A percentile compares a stretch with the other conserved stretches of the same genome.
phyloP scores from a whole-genome alignment of 2,888 invertebrate species.

The Pandemis corylana region DNA sequence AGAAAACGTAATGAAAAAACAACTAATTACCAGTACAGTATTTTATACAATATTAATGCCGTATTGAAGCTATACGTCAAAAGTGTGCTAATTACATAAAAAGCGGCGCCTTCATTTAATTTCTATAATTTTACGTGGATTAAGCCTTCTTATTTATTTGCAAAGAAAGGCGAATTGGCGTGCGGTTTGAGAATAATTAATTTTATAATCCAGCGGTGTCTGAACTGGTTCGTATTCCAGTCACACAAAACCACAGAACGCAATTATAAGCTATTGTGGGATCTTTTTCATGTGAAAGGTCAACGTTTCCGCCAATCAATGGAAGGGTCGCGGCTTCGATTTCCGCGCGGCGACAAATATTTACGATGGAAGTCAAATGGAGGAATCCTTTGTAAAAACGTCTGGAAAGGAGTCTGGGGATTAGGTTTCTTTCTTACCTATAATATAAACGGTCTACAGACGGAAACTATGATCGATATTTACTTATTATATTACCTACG shows the following conservation, averaged over 20 bases:
- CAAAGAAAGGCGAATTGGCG: neutral
- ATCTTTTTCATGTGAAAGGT: conserved; percentile 35
- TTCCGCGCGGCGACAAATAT: conserved; percentile 40
- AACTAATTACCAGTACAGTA: too few species aligned
- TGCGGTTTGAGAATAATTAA: conserved; percentile 5
- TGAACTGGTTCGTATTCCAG: conserved; percentile 8
- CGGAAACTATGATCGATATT: neutral
- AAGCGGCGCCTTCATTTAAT: too few species aligned
- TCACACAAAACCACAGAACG: conserved; percentile 15
- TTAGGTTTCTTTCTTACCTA: conserved; percentile 10
- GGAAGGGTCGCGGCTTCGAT: conserved; percentile 32
- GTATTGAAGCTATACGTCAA: too few species aligned
- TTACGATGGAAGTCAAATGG: conserved; percentile 38
- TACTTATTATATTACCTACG: neutral
- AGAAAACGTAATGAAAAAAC: too few species aligned
- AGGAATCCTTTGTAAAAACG: conserved; percentile 15
- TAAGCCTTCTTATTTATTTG: neutral
- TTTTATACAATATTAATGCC: too few species aligned
- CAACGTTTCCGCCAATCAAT: conserved; percentile 35
- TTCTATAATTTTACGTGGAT: too few species aligned
- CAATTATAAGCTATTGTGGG: conserved; percentile 23
- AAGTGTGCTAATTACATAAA: too few species aligned
- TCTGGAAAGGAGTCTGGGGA: conserved; percentile 26
- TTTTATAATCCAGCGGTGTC: neutral
- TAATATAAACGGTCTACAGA: neutral